phyloP scores from a whole-genome alignment of 2,113 vertebrate species.

The Percina caprodes region DNA sequence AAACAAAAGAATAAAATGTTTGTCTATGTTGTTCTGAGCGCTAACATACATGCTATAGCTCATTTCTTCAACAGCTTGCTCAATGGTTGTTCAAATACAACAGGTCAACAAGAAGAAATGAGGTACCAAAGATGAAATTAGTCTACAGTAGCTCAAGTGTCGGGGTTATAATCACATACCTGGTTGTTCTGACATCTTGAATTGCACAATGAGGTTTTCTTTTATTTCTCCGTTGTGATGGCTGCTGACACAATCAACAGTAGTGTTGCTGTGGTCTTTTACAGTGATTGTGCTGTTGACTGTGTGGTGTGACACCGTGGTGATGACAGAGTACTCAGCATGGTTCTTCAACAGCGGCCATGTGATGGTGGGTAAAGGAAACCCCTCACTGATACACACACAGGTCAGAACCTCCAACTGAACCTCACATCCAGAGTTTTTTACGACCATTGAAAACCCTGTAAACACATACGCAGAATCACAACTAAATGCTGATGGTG shows the following conservation, averaged over 20 bases:
- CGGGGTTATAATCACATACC: slow-evolving; percentile 1
- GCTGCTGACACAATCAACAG: slow-evolving; percentile 51
- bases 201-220: slow-evolving; percentile 9
- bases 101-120: not conserved
- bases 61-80: not conserved
- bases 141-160: not conserved
- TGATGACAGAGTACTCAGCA: slow-evolving; percentile 19
- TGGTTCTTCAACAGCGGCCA: slow-evolving; percentile 51
- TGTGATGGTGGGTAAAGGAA: slow-evolving; percentile 55
- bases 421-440: slow-evolving; percentile 41
- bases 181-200: rapidly evolving
- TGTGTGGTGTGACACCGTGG: slow-evolving; percentile 16
- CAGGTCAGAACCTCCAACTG: slow-evolving; percentile 47
- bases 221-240: slow-evolving; percentile 31
- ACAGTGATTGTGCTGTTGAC: slow-evolving; percentile 53
- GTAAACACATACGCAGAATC: not conserved
- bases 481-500: not conserved
- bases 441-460: slow-evolving; percentile 35
- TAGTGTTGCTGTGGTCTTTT: not conserved
- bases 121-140: not conserved
- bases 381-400: slow-evolving; percentile 59
- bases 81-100: not conserved
- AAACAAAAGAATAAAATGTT: not conserved
- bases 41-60: not conserved
- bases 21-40: not conserved